phyloP scores from a whole-genome alignment of 2,113 vertebrate genomes.

The Varanus komodoensis region DNA sequence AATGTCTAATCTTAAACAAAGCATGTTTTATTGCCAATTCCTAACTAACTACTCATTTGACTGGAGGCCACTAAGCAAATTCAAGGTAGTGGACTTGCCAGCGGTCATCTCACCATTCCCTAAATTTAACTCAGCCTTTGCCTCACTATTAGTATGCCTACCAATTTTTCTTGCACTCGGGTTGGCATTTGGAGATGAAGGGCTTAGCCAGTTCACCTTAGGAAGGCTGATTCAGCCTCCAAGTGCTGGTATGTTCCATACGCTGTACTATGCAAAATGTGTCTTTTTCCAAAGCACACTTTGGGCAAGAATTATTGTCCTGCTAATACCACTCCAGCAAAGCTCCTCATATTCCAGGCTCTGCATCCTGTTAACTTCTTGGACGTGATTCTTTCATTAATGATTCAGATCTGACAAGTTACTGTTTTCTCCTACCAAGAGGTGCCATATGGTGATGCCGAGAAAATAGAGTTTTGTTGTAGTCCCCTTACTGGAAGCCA shows the following conservation, averaged over 20 bases:
- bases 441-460: constrained; percentile 66
- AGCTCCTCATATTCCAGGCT: neutral
- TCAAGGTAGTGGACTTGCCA: neutral
- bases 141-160: neutral
- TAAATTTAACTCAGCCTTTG: neutral
- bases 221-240: neutral
- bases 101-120: neutral
- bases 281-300: neutral
- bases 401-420: constrained; percentile 48
- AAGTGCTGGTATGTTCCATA: neutral
- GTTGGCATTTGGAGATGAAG: neutral
- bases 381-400: constrained; percentile 46
- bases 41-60: neutral
- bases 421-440: constrained; percentile 42
- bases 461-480: constrained; percentile 70
- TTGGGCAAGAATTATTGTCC: neutral
- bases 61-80: neutral
- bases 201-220: neutral
- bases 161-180: neutral
- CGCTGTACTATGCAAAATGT: neutral
- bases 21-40: too few relatives aligned
- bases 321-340: neutral
- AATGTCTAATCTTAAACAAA: neutral
- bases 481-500: constrained; percentile 71
- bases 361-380: constrained; percentile 23